These are phyloP conservation scores for Hemithea aestivaria DNA, from an alignment of 2,888 invertebrate species.

Conservation along the genomic window DNA sequence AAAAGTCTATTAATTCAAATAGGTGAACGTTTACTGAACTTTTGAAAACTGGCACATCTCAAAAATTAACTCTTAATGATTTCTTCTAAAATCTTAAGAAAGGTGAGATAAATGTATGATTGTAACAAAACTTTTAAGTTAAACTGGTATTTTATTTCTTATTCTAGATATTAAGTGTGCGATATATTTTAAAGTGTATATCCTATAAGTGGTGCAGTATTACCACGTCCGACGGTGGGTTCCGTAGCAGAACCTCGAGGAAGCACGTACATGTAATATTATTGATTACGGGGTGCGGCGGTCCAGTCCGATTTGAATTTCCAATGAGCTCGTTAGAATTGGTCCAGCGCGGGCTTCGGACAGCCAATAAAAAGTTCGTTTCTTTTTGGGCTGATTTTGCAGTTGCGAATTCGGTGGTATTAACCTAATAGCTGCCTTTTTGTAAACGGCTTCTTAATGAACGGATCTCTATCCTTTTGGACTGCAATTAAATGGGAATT, in stretches of 20 bases:
- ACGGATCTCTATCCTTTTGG: conserved; percentile 13
- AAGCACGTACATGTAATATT: conserved; percentile 76
- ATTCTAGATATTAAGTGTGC: too few species aligned
- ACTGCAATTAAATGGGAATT: too few species aligned
- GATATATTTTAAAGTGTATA: conserved; percentile 1
- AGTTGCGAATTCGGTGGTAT: conserved; percentile 46
- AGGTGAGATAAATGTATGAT: too few species aligned
- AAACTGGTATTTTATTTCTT: too few species aligned
- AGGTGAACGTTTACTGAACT: too few species aligned
- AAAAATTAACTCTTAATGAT: too few species aligned
- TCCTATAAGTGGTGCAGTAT: conserved; percentile 28
- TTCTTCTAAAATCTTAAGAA: too few species aligned
- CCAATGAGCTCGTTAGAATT: conserved; percentile 77
- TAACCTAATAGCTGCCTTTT: conserved; percentile 46
- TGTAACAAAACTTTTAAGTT: too few species aligned
- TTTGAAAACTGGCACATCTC: too few species aligned
- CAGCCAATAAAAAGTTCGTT: conserved; percentile 64
- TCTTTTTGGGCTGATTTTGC: conserved; percentile 59
- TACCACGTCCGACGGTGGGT: conserved; percentile 35
- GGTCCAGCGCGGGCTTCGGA: conserved; percentile 53
- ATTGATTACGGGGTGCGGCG: conserved; percentile 73
- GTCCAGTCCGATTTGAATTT: conserved; percentile 73
- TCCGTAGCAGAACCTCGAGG: conserved; percentile 52
- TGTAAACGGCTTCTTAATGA: conserved; percentile 36
- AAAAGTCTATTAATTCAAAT: too few species aligned